Conservation (phyloP, 2,888 invertebrate species). For the Lepas anatifera region DNA sequence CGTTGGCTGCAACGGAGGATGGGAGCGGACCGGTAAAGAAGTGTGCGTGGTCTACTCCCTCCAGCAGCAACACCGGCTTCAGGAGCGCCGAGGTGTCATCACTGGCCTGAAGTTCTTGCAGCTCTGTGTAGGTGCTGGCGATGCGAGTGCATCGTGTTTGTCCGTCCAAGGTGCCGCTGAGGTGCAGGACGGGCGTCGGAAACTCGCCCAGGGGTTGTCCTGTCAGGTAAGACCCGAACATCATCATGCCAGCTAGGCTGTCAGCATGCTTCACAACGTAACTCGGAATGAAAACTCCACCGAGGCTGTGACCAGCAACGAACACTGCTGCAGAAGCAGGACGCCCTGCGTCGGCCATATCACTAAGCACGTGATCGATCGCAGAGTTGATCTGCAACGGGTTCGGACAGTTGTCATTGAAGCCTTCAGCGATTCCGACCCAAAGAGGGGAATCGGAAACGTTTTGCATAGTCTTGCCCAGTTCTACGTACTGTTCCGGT, state of each 20-base stretch:
- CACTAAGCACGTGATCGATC: not conserved
- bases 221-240: conserved; percentile 18
- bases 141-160: not conserved
- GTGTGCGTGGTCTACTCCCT: conserved; percentile 20
- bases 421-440: not conserved
- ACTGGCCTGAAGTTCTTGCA: not conserved
- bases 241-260: conserved; percentile 12
- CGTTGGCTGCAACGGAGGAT: conserved; percentile 11
- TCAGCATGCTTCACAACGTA: not conserved
- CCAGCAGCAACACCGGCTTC: conserved; percentile 16
- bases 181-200: conserved; percentile 17
- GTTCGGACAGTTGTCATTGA: not conserved
- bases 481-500: not conserved
- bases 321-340: not conserved
- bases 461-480: not conserved
- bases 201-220: conserved; percentile 13
- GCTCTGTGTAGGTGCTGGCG: conserved; percentile 9
- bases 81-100: not conserved
- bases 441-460: not conserved
- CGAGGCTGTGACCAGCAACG: conserved; percentile 17
- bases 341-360: not conserved
- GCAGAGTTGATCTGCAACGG: not conserved
- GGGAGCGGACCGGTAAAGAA: conserved; percentile 18
- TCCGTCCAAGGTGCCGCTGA: conserved; percentile 14
- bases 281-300: conserved; percentile 3